Evolutionary conservation across 2,888 invertebrate species (phyloP).

Genomic region (Dorcus hopei): DNA sequence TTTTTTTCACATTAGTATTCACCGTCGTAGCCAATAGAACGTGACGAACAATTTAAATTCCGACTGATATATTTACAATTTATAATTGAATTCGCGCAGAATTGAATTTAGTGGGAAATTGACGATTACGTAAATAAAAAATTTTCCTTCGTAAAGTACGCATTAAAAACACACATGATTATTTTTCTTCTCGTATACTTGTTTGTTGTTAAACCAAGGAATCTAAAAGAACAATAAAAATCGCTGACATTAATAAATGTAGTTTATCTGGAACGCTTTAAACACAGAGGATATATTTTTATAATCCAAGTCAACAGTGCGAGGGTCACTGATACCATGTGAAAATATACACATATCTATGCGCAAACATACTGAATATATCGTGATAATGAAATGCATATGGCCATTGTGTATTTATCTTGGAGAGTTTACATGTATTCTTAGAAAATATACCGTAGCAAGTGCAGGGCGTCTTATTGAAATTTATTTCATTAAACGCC

Average conservation of each 20-base stretch:
- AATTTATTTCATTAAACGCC: neutral
- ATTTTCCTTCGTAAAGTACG: no score
- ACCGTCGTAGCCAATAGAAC: no score
- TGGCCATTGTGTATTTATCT: constrained; percentile 18
- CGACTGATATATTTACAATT: no score
- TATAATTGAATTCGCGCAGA: no score
- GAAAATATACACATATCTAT: constrained; percentile 16
- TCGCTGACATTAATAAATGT: constrained; percentile 3
- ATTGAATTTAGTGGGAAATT: no score
- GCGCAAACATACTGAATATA: constrained; percentile 13
- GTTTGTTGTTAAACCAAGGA: neutral
- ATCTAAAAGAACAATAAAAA: neutral
- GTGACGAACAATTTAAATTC: no score
- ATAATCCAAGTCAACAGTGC: constrained; percentile 28
- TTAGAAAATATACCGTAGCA: neutral
- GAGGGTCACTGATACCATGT: constrained; percentile 25
- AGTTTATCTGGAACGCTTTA: constrained; percentile 9
- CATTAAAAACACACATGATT: no score
- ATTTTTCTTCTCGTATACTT: neutral
- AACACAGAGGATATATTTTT: constrained; percentile 18
- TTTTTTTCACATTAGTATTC: no score
- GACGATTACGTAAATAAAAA: no score
- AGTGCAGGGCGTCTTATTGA: neutral
- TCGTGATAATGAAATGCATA: constrained; percentile 19
- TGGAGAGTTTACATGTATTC: constrained; percentile 6